phyloP scores from a whole-genome alignment of 1,140 invertebrate genomes.

The Neotoxoptera formosana region DNA sequence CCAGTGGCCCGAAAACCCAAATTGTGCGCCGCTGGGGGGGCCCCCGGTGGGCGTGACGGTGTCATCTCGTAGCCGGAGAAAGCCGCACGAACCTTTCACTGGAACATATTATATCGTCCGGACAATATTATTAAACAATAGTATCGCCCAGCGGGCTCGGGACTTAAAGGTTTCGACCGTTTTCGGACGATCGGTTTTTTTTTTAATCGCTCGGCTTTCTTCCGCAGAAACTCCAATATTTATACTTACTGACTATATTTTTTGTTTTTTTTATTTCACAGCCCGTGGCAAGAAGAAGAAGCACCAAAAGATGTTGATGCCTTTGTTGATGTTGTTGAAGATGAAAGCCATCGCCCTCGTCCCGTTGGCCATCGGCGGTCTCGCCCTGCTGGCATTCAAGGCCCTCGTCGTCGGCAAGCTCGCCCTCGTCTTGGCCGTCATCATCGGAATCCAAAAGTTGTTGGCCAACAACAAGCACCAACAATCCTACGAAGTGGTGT shows the following conservation, averaged over 20 bases:
- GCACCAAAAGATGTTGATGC: constrained; percentile 73
- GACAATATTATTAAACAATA: not conserved
- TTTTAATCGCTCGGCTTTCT: not conserved
- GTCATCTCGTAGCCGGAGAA: constrained; percentile 1
- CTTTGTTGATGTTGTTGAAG: constrained; percentile 77
- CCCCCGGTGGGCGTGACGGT: not conserved
- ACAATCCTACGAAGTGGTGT: constrained; percentile 76
- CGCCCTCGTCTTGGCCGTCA: constrained; percentile 76
- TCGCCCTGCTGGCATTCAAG: constrained; percentile 83
- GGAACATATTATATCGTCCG: not conserved
- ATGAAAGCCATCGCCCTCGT: constrained; percentile 80
- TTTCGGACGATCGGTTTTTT: not conserved
- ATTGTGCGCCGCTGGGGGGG: not conserved
- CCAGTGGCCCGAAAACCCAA: not conserved
- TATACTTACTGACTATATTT: not conserved
- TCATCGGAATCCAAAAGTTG: constrained; percentile 81
- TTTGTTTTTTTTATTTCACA: constrained; percentile 61
- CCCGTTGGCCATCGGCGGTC: constrained; percentile 77
- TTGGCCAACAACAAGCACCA: constrained; percentile 73
- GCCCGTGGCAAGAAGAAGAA: constrained; percentile 69
- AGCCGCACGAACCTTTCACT: constrained; percentile 21
- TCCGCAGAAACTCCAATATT: not conserved
- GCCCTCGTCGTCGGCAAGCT: constrained; percentile 82
- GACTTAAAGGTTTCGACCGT: not conserved
- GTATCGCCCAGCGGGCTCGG: not conserved